phyloP scores from a whole-genome alignment of 2,888 invertebrate genomes.

The Leucania comma region DNA sequence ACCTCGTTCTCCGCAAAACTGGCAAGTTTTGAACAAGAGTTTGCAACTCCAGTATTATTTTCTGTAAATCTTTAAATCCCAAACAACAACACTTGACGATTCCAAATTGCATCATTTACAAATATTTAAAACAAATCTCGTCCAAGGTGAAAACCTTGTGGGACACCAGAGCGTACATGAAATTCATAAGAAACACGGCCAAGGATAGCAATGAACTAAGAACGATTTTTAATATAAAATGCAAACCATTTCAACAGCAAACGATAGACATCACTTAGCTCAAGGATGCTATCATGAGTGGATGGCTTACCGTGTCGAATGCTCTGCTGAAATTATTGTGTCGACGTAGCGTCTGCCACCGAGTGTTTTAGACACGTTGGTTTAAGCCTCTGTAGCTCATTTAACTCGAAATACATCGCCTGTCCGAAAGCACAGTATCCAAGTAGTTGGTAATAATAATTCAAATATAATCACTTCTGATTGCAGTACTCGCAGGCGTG shows the following conservation, averaged over 20 bases:
- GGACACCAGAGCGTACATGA: not conserved
- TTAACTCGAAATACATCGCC: no score
- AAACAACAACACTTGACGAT: not conserved
- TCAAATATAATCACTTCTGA: slow-evolving; percentile 70
- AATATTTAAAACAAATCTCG: not conserved
- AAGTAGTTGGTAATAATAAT: no score
- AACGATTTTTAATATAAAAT: not conserved
- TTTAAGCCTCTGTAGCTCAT: no score
- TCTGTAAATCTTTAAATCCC: not conserved
- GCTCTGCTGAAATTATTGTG: no score
- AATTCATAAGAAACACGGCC: not conserved
- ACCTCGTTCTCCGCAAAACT: no score
- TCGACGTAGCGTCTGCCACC: no score
- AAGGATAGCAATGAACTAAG: not conserved
- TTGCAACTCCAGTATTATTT: not conserved
- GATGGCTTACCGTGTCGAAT: not conserved
- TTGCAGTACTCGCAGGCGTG: slow-evolving; percentile 83
- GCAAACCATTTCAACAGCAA: not conserved
- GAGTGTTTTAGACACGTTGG: no score
- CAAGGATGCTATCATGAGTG: not conserved
- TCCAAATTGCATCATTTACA: not conserved
- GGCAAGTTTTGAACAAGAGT: not conserved
- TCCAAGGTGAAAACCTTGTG: not conserved
- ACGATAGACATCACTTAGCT: not conserved
- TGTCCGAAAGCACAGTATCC: no score